Evolutionary conservation across 2,113 vertebrate species (phyloP).

Genomic region (Tetrao urogallus): DNA sequence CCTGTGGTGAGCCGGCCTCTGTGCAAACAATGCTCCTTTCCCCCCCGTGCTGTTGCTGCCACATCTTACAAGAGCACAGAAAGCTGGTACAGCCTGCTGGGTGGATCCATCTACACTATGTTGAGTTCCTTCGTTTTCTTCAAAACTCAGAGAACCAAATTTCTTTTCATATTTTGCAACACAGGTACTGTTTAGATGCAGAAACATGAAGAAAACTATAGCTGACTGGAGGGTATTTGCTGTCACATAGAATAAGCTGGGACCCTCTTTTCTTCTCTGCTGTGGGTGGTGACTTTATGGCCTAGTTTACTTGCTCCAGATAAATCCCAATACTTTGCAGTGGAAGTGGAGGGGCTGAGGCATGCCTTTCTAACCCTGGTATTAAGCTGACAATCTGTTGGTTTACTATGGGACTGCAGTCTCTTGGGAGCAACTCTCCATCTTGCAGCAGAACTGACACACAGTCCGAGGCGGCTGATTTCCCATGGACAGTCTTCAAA

Average conservation of each 20-base stretch:
- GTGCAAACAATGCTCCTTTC: neutral
- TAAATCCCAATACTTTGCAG: neutral
- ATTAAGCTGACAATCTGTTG: constrained; percentile 25
- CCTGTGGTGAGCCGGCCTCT: neutral
- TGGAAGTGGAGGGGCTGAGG: neutral
- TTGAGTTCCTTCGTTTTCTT: neutral
- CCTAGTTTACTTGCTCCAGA: constrained; percentile 22
- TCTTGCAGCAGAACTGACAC: constrained; percentile 38
- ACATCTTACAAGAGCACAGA: neutral
- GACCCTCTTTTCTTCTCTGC: neutral
- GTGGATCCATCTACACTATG: neutral
- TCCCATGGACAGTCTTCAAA: constrained; percentile 35
- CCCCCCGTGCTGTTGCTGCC: neutral
- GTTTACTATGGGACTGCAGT: neutral
- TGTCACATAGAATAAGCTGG: neutral
- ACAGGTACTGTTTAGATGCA: neutral
- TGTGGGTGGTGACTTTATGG: neutral
- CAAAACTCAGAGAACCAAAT: neutral
- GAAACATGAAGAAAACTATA: neutral
- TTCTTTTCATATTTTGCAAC: neutral
- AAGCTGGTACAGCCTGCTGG: neutral
- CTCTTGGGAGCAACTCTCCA: neutral
- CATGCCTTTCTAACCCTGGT: neutral
- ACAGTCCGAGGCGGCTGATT: constrained; percentile 32
- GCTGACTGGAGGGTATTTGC: neutral